phyloP scores from a whole-genome alignment of 2,113 vertebrate genomes.

The Ptilorrhoa leucosticta region DNA sequence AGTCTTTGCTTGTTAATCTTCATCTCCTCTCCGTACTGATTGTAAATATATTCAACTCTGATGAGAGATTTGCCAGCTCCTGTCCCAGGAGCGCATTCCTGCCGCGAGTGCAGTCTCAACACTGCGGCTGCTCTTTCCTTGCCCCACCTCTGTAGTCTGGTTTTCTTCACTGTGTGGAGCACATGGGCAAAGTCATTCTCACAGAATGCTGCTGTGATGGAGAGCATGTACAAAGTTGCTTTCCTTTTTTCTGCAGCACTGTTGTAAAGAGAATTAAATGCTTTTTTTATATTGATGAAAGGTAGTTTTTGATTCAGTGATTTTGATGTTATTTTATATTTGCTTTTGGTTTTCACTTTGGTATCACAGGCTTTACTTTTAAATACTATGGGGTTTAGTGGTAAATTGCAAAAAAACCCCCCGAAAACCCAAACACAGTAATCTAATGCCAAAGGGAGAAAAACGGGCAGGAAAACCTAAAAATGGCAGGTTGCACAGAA shows the following conservation, averaged over 20 bases:
- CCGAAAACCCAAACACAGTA: accelerated
- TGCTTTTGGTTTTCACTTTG: neutral
- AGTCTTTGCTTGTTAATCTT: neutral
- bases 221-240: neutral
- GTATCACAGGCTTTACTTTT: neutral
- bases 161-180: neutral
- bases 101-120: neutral
- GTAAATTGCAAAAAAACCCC: neutral
- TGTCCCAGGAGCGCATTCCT: neutral
- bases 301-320: neutral
- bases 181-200: neutral
- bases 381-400: neutral
- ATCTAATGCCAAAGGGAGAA: neutral
- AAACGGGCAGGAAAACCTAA: neutral
- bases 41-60: neutral
- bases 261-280: neutral
- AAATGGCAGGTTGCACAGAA: neutral
- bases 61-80: neutral
- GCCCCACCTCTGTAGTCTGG: neutral
- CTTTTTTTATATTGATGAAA: neutral
- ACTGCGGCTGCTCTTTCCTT: neutral
- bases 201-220: neutral
- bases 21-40: neutral
- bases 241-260: neutral
- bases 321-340: neutral